A percentile compares a stretch with the other conserved stretches of the same genome.
Conservation (phyloP, 2,113 vertebrate genomes). For the Brachionichthys hirsutus region DNA sequence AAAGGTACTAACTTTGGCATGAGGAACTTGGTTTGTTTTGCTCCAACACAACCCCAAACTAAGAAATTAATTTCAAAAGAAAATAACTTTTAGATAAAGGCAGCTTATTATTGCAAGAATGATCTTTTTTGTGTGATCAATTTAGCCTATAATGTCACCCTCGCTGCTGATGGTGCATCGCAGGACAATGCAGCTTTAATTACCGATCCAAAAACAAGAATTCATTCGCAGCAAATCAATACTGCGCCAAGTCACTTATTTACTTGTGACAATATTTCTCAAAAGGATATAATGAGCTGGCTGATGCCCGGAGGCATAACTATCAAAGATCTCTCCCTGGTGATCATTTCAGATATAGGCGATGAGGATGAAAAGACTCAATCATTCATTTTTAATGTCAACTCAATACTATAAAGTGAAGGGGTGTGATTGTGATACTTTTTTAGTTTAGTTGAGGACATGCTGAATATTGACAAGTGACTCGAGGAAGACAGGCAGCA, state of each 20-base stretch:
- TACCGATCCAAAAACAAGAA: slow-evolving; percentile 66
- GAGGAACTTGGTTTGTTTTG: too few relatives aligned
- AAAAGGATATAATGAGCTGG: slow-evolving; percentile 74
- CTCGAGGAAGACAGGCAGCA: slow-evolving; percentile 62
- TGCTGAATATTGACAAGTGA: slow-evolving; percentile 73
- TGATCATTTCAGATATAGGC: slow-evolving; percentile 67
- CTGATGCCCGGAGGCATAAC: slow-evolving; percentile 70
- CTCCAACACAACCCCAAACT: too few relatives aligned
- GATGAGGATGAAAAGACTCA: slow-evolving; percentile 63
- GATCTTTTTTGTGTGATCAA: background rate
- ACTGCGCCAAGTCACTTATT: slow-evolving; percentile 70
- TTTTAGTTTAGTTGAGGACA: slow-evolving; percentile 68
- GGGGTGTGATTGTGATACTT: slow-evolving; percentile 66
- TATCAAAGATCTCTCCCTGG: slow-evolving; percentile 71
- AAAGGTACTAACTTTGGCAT: background rate
- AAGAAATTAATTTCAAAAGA: too few relatives aligned
- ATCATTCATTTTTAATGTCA: slow-evolving; percentile 81
- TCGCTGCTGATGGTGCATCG: slow-evolving; percentile 33
- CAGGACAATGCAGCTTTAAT: slow-evolving; percentile 66
- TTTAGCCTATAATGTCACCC: slow-evolving; percentile 14
- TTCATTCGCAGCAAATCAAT: slow-evolving; percentile 76
- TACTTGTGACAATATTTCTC: slow-evolving; percentile 75
- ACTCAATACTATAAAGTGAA: slow-evolving; percentile 71
- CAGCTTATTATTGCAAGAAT: background rate
- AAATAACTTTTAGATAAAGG: too few relatives aligned